Evolutionary conservation across 2,888 invertebrate species (phyloP), one percentile per base, ranked within the genome.

Genomic region (Heliconius hortense): DNA sequence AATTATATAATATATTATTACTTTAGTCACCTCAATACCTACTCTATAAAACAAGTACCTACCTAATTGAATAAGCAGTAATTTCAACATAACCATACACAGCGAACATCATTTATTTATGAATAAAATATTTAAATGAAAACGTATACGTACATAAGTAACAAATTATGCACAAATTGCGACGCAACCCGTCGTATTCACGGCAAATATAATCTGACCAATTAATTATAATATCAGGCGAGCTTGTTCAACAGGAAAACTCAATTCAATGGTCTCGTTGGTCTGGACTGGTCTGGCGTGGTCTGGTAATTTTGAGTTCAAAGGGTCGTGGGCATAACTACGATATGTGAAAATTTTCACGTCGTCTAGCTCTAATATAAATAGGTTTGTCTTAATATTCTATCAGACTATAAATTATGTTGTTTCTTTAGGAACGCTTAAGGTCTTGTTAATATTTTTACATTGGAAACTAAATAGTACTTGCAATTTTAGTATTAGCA

Each of bases 151-250:
- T 43, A 48, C 28, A 31, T 68, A 74, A 43, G 28, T 48, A 68
- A 74, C 66, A 69, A 74, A 35, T 67, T 69, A 74, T 69, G 62
- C 63, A 31, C 70, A 75, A 71, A 74, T 74, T 74, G 62, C 64
- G 63, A 66, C 59, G 68, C 64, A 43, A 39, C 35, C 70, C 48
- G 70, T 59, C 56, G 39, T 43, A 74, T 74, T 31, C 62, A 48
- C 68, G 39, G 67, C 53, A 43, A 59, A 39, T 31, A 48, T 76
- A 74, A 74, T 76, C 72, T 70, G 56, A 72, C 69, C 75, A 75
- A 79, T 79, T 79, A 79, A 79, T 79, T 73, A 78, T 78, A 77
- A 75, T 77, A 78, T 74, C 68, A 69, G 66, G 72, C 26, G 60
- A 75, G 64, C 66, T 26, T 75, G 56, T 63, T 31, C 60, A 69